Base-by-base conservation (phyloP, 2,888 invertebrate species). In the Pyrrhia umbra region DNA sequence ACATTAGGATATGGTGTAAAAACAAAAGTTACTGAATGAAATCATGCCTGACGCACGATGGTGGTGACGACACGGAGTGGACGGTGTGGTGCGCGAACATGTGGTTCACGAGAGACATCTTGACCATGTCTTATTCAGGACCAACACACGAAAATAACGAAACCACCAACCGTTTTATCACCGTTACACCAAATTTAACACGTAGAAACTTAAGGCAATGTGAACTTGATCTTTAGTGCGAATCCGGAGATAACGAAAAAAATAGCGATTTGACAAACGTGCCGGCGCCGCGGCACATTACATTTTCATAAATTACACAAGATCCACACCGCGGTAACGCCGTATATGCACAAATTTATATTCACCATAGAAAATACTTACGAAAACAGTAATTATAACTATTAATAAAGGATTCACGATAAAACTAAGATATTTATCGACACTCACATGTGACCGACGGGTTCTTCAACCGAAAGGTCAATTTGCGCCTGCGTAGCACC, bases 361-460 rank as follows among this genome's bases (percentile, higher is more conserved):
- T 89, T 89, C 94, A 94, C 93, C 86, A 88, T 87, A 82, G 76
- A 86, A 90, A 92, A 93, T 95, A 95, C 95, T 95, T 93, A 95
- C 95, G 82, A 94, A 94, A 94, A 90, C 87, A 87, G 86, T 89
- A 88, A 88, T 85, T 85, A 88, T 81, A 87, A 91, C 87, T 90
- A 91, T 90, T 89, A 86, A 87, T 86, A 90, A 88, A 81, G 90
- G 88, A 90, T 90, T 90, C 91, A 90, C 94, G 86, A 86, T 93
- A 94, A 95, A 95, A 95, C 87, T 91, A 91, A 90, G 91, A 94
- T 95, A 95, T 95, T 95, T 94, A 95, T 95, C 95, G 94, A 95
- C 96, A 97, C 97, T 97, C 97, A 97, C 97, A 97, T 97, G 97
- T 97, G 97, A 97, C 97, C 97, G 97, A 97, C 97, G 97, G 97